Conservation (phyloP, 2,797 vertebrate genomes). For the Epinephelus coioides region DNA sequence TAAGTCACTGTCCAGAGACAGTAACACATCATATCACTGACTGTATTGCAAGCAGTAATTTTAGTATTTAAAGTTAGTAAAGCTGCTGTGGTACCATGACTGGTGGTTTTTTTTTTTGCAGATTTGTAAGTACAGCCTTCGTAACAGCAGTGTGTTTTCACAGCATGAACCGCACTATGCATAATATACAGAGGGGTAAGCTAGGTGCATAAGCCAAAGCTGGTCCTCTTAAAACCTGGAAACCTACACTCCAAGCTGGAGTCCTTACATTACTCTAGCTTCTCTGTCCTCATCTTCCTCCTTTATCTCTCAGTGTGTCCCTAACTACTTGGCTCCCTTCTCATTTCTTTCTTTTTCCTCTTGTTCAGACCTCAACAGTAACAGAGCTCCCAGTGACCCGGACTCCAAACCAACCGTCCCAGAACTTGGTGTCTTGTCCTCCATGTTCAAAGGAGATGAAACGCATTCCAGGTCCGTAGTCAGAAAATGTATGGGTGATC, state of each 20-base stretch:
- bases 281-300: not conserved
- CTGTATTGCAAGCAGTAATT: slow-evolving; percentile 29
- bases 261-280: not conserved
- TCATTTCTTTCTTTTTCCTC: not conserved
- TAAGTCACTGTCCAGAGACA: slow-evolving; percentile 51
- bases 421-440: slow-evolving; percentile 92
- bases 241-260: not conserved
- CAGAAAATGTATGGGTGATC: slow-evolving; percentile 90
- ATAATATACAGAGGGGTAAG: not conserved
- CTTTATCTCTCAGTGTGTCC: not conserved
- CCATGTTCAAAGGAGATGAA: slow-evolving; percentile 93
- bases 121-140: slow-evolving; percentile 10
- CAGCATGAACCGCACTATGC: slow-evolving; percentile 18
- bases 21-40: slow-evolving; percentile 28
- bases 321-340: not conserved
- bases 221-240: slow-evolving; percentile 31
- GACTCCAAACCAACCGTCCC: slow-evolving; percentile 95
- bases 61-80: slow-evolving; percentile 35
- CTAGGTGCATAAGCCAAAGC: slow-evolving; percentile 35
- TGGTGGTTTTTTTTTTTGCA: not conserved
- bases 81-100: not conserved
- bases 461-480: slow-evolving; percentile 91
- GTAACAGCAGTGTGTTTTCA: slow-evolving; percentile 25
- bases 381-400: slow-evolving; percentile 93
- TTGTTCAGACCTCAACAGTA: slow-evolving; percentile 85